A percentile compares a stretch with the other conserved stretches of the same genome.
These are phyloP conservation scores for Seira musarum DNA, from an alignment of 2,888 invertebrate genomes.

Conservation along the genomic window DNA sequence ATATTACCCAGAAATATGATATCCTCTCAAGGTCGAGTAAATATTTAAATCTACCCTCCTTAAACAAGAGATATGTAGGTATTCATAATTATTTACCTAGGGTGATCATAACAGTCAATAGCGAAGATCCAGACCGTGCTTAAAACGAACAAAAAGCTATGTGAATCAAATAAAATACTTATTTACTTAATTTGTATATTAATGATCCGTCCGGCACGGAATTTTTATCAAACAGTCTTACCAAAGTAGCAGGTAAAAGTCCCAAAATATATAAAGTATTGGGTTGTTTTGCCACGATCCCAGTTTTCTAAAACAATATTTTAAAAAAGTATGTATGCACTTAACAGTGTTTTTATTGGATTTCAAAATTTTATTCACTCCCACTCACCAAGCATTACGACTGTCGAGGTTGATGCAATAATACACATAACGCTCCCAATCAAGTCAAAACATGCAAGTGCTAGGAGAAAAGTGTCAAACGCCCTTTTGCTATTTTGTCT, in stretches of 20 bases:
- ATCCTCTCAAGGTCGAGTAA: too few relatives aligned
- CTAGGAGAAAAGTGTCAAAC: neutral
- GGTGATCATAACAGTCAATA: neutral
- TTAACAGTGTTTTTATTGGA: too few relatives aligned
- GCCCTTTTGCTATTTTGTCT: slow-evolving; percentile 3
- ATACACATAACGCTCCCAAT: neutral
- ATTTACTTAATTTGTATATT: too few relatives aligned
- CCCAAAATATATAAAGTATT: neutral
- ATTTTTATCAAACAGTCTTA: neutral
- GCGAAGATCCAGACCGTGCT: neutral
- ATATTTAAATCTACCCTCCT: too few relatives aligned
- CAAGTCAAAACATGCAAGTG: neutral
- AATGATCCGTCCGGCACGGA: too few relatives aligned
- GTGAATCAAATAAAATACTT: neutral
- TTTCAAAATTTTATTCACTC: too few relatives aligned
- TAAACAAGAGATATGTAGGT: too few relatives aligned
- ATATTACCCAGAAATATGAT: too few relatives aligned
- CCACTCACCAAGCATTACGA: neutral
- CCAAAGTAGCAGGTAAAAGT: neutral
- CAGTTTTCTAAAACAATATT: too few relatives aligned
- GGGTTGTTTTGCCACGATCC: neutral
- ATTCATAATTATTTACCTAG: neutral
- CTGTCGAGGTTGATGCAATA: neutral
- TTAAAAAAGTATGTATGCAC: too few relatives aligned
- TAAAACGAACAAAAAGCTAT: neutral